phyloP scores from a whole-genome alignment of 2,797 vertebrate species.

The Pseudocheirus occidentalis region DNA sequence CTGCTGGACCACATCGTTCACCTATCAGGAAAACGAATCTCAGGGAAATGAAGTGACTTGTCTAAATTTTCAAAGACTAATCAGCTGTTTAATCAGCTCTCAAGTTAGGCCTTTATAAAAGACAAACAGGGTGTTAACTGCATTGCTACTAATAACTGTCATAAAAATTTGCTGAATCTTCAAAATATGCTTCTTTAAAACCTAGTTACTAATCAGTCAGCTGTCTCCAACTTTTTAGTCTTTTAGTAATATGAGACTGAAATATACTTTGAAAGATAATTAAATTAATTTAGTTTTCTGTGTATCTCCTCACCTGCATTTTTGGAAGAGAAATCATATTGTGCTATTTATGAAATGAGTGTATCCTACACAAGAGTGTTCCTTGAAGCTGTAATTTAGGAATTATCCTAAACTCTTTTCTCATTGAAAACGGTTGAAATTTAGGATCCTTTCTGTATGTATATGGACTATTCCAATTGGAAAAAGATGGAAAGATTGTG shows the following conservation, averaged over 20 bases:
- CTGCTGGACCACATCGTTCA: background rate
- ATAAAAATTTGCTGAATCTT: slow-evolving; percentile 9
- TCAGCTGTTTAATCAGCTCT: slow-evolving; percentile 16
- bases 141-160: slow-evolving; percentile 39
- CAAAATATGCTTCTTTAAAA: slow-evolving; percentile 28
- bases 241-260: slow-evolving; percentile 22
- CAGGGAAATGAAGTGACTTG: background rate
- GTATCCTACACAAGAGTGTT: background rate
- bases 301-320: background rate
- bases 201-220: background rate
- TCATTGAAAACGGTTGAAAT: background rate
- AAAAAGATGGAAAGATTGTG: background rate
- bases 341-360: slow-evolving; percentile 2
- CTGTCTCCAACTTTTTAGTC: slow-evolving; percentile 8
- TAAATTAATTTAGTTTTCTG: slow-evolving; percentile 14
- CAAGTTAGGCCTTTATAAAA: slow-evolving; percentile 62
- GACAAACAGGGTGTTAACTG: background rate
- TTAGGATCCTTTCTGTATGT: background rate
- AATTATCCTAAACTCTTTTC: background rate
- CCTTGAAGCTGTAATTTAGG: background rate
- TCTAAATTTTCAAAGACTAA: background rate
- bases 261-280: slow-evolving; percentile 33
- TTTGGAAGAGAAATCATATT: background rate
- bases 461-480: background rate
- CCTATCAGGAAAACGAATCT: background rate